Evolutionary conservation across 2,888 invertebrate species (phyloP).

Genomic region (Eupsilia transversa): DNA sequence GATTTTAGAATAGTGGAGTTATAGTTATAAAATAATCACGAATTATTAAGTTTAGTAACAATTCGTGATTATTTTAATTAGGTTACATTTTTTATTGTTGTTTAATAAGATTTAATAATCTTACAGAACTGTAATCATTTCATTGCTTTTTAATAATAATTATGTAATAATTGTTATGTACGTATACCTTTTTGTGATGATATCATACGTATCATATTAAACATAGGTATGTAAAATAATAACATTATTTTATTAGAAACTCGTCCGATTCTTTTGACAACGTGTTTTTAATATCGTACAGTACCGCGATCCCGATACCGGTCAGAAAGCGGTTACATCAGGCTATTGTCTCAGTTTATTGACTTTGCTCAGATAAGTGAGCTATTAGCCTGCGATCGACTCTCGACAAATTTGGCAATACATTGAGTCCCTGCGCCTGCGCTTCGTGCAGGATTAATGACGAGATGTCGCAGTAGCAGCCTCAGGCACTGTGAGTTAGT

Average conservation of each 20-base stretch:
- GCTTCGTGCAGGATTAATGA: slow-evolving; percentile 65
- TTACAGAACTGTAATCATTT: not conserved
- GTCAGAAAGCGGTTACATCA: slow-evolving; percentile 69
- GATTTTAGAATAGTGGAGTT: not conserved
- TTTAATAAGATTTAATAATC: not conserved
- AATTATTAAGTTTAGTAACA: too few species aligned
- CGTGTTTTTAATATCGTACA: slow-evolving; percentile 43
- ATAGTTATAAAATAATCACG: too few species aligned
- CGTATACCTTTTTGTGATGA: not conserved
- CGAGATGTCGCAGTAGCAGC: slow-evolving; percentile 61
- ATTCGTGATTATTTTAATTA: not conserved
- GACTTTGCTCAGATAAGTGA: slow-evolving; percentile 74
- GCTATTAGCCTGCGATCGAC: slow-evolving; percentile 68
- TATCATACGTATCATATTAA: not conserved
- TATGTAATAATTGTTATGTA: not conserved
- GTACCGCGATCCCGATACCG: slow-evolving; percentile 52
- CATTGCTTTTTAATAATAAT: not conserved
- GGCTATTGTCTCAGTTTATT: slow-evolving; percentile 73
- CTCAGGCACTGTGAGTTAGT: slow-evolving; percentile 38
- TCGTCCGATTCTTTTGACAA: slow-evolving; percentile 39
- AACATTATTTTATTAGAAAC: slow-evolving; percentile 29
- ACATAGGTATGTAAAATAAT: not conserved
- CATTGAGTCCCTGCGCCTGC: slow-evolving; percentile 57
- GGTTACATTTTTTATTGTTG: not conserved
- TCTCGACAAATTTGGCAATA: slow-evolving; percentile 73